phyloP scores from a whole-genome alignment of 2,888 invertebrate species.

The Sesamia inferens region DNA sequence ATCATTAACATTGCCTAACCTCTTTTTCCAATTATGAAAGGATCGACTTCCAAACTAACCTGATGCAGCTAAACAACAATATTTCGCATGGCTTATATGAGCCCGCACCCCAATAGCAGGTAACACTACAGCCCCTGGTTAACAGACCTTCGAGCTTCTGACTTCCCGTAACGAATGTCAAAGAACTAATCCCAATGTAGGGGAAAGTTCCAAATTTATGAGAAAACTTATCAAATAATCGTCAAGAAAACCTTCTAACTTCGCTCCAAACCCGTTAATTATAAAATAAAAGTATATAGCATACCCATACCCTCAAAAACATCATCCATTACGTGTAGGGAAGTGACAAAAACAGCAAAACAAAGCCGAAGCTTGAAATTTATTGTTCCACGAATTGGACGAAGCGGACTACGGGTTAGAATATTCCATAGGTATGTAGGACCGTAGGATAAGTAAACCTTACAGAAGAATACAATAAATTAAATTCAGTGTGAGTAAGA shows the following conservation, averaged over 20 bases:
- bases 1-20: not conserved
- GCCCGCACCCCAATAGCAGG: not conserved
- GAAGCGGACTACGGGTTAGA: conserved; percentile 20
- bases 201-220: not conserved
- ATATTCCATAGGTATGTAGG: not conserved
- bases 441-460: conserved; percentile 5
- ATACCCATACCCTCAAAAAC: conserved; percentile 51
- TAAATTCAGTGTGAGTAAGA: too few relatives aligned
- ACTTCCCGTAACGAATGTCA: not conserved
- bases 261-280: not conserved
- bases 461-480: not conserved
- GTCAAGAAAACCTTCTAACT: not conserved
- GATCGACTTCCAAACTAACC: not conserved
- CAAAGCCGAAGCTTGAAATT: conserved; percentile 55
- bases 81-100: not conserved
- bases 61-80: not conserved
- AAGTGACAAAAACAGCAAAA: conserved; percentile 59
- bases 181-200: not conserved
- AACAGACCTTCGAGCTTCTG: not conserved
- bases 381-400: conserved; percentile 58
- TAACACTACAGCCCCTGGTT: not conserved
- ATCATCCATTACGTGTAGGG: conserved; percentile 46
- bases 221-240: conserved; percentile 13
- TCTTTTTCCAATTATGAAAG: not conserved
- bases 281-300: conserved; percentile 23